Evolutionary conservation across 2,113 vertebrate genomes (phyloP), one percentile per base, ranked within the genome.

Genomic region (Argyrosomus japonicus): DNA sequence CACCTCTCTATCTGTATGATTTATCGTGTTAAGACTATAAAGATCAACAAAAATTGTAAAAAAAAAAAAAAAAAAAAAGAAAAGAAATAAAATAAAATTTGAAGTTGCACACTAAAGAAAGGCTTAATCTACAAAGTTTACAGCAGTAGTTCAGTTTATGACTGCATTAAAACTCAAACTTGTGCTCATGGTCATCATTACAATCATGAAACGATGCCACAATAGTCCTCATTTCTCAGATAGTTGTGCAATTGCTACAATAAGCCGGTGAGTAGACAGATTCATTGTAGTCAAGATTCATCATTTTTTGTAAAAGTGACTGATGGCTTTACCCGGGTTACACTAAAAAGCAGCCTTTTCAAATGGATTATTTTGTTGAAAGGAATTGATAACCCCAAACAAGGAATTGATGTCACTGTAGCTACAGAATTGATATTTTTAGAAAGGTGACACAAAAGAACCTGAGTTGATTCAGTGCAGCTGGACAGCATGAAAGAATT

Each of bases 371-470:
- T 75, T 84, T 78, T 0, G 1, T 23, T 15, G 23, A 15, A 50
- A 54, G 36, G 36, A 40, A 40, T 40, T 40, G 1, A 40, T 40
- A 40, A 40, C 36, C 36, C 8, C 8, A 40, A 36, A 40, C 36
- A 40, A 40, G 8, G 36, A 40, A 68, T 47, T 78, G 47, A 63
- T 65, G 36, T 67, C 25, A 23, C 51, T 68, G 63, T 36, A n/a
- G 68, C 21, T 25, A 10, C 45, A 60, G 53, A 68, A 70, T 40
- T 29, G 60, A 54, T 73, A 64, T 77, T 68, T 79, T 68, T 73
- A 27, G 27, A 77, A 77, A 58, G 60, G 78, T 82, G 58, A 81
- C 60, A 75, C 64, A 75, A 40, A 81, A 77, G 64, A 29, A 45
- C 25, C 36, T 29, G 8, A 82, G 43, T 51, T 43, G 54, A 68